Conservation (phyloP, 2,797 vertebrate genomes). For the Takifugu rubripes region DNA sequence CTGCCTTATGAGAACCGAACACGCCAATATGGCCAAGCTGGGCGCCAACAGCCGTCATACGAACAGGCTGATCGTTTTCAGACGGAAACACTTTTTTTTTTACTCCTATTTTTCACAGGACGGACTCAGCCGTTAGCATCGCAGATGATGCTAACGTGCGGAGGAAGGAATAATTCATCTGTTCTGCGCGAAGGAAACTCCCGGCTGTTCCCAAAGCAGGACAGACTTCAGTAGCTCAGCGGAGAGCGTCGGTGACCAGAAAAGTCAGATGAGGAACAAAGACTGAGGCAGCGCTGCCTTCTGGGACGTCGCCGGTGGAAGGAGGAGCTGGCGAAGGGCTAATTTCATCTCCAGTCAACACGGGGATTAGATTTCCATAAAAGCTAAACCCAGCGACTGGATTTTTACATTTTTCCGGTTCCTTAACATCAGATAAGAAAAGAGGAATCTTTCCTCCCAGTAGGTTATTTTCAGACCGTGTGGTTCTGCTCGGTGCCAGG, state of each 20-base stretch:
- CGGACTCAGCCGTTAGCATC: too few relatives aligned
- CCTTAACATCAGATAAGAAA: constrained; percentile 16
- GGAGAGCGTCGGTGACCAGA: constrained; percentile 38
- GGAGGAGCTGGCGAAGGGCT: constrained; percentile 6
- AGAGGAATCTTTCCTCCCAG: constrained; percentile 23
- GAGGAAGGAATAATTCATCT: constrained; percentile 31
- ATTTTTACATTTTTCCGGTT: neutral
- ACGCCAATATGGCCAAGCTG: constrained; percentile 16
- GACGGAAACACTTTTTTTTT: neutral
- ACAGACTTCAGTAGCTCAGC: constrained; percentile 38
- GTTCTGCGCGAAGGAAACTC: constrained; percentile 30
- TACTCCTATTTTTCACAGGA: neutral
- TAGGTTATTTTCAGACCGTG: constrained; percentile 34
- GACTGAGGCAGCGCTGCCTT: constrained; percentile 44
- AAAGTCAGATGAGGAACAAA: constrained; percentile 42
- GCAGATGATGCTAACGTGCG: neutral
- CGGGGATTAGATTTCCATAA: constrained; percentile 1
- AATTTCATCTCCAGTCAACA: constrained; percentile 5
- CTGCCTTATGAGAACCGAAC: constrained; percentile 15
- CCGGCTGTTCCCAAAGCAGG: constrained; percentile 32
- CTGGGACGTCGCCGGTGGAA: constrained; percentile 22
- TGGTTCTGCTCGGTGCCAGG: constrained; percentile 24
- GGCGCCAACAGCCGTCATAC: constrained; percentile 17
- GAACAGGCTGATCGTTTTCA: neutral
- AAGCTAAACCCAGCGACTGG: constrained; percentile 2